Percentiles rank a stretch among this genome's conserved stretches.
phyloP scores from a whole-genome alignment of 2,797 vertebrate species.

The Ataeniobius toweri region DNA sequence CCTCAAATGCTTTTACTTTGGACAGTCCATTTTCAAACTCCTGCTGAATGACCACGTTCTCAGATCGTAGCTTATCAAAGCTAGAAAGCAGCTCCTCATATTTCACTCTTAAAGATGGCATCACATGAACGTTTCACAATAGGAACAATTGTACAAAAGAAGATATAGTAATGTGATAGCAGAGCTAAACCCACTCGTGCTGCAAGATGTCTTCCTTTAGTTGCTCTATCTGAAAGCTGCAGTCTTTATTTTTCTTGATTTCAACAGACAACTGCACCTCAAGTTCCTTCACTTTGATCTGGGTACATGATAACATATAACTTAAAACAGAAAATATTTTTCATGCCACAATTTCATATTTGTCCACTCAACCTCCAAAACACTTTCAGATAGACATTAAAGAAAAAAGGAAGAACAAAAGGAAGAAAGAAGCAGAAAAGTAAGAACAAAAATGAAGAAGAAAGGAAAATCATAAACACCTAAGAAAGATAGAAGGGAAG shows the following conservation, averaged over 20 bases:
- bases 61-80: slow-evolving; percentile 77
- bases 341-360: neutral
- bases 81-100: slow-evolving; percentile 76
- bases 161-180: slow-evolving; percentile 7
- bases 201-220: slow-evolving; percentile 66
- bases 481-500: no score
- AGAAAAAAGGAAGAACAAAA: no score
- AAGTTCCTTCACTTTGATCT: slow-evolving; percentile 82
- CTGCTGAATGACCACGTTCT: slow-evolving; percentile 79
- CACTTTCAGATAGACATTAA: neutral
- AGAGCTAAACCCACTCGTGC: slow-evolving; percentile 65
- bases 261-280: slow-evolving; percentile 76
- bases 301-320: slow-evolving; percentile 6
- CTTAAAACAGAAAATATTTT: neutral
- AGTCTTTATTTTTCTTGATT: slow-evolving; percentile 78
- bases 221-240: slow-evolving; percentile 69
- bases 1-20: slow-evolving; percentile 77
- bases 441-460: no score
- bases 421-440: neutral
- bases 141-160: neutral
- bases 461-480: no score
- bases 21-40: slow-evolving; percentile 67
- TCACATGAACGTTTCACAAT: slow-evolving; percentile 23
- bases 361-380: neutral
- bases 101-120: slow-evolving; percentile 73